A percentile compares a stretch with the other conserved stretches of the same genome.
Conservation (phyloP, 64 coral and sea anemone species). For the Dendrophyllia cribrosa region DNA sequence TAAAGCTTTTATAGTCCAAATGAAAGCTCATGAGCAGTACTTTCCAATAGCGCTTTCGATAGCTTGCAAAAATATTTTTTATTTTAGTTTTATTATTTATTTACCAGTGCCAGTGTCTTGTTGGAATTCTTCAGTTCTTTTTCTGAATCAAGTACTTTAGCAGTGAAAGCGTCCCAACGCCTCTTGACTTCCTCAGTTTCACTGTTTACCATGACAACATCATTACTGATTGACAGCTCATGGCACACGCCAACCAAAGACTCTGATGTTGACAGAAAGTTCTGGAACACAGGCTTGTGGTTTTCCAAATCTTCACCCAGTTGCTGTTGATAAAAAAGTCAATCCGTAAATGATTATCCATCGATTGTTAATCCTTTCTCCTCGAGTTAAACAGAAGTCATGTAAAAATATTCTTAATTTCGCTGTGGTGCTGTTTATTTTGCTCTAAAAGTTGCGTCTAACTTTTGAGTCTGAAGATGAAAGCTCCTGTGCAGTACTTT, state of each 20-base stretch:
- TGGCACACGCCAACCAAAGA: conserved; percentile 84
- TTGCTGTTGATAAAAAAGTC: conserved; percentile 14
- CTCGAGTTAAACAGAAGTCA: too few relatives aligned
- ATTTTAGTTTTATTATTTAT: not conserved
- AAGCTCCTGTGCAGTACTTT: too few relatives aligned
- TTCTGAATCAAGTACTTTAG: conserved; percentile 66
- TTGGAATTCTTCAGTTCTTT: conserved; percentile 87
- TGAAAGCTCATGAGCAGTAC: too few relatives aligned
- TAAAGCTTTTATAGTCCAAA: too few relatives aligned
- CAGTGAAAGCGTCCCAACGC: conserved; percentile 77
- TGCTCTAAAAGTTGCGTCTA: too few relatives aligned
- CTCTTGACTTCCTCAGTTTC: conserved; percentile 87
- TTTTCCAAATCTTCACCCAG: conserved; percentile 75
- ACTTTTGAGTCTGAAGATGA: too few relatives aligned
- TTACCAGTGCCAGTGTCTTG: conserved; percentile 80
- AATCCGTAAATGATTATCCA: not conserved
- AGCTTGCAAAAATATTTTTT: too few relatives aligned
- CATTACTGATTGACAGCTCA: conserved; percentile 85
- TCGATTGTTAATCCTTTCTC: not conserved
- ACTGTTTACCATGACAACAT: conserved; percentile 81
- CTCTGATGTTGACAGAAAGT: conserved; percentile 73
- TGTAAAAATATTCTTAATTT: too few relatives aligned
- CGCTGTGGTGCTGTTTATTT: too few relatives aligned
- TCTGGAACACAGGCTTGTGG: conserved; percentile 77
- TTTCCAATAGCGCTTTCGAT: too few relatives aligned